phyloP scores from a whole-genome alignment of 2,797 vertebrate genomes.

The Apogon hyalosoma region DNA sequence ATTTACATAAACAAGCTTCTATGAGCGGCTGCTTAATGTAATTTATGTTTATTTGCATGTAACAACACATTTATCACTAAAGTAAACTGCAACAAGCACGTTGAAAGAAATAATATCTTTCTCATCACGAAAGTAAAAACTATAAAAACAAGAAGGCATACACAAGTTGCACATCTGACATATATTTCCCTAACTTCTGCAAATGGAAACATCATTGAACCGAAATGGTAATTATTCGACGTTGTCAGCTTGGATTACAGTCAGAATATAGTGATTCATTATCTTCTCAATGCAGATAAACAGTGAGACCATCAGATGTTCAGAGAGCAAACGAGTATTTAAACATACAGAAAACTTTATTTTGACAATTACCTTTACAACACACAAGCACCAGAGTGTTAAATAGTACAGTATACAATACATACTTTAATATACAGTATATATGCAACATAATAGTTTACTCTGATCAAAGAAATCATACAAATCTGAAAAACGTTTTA shows the following conservation, averaged over 20 bases:
- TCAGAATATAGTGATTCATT: background rate
- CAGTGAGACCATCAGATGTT: background rate
- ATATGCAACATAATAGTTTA: conserved; percentile 31
- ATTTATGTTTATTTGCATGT: conserved; percentile 1
- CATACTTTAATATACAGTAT: conserved; percentile 34
- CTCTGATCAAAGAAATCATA: conserved; percentile 45
- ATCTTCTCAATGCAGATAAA: background rate
- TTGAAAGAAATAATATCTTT: background rate
- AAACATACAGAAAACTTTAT: conserved; percentile 26
- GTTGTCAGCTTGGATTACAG: background rate
- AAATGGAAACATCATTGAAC: too few species aligned
- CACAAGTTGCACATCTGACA: too few species aligned
- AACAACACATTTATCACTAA: conserved; percentile 10
- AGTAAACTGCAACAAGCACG: conserved; percentile 1
- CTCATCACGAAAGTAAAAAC: conserved; percentile 1
- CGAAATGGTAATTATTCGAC: too few species aligned
- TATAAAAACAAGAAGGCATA: too few species aligned
- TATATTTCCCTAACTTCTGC: too few species aligned
- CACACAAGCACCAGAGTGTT: conserved; percentile 41
- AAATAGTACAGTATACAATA: conserved; percentile 50
- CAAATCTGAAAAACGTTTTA: conserved; percentile 38
- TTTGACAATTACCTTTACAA: conserved; percentile 29
- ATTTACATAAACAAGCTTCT: conserved; percentile 15
- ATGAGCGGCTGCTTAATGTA: conserved; percentile 1
- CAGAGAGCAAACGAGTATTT: conserved; percentile 19